Evolutionary conservation across 2,888 invertebrate species (phyloP), one percentile per base, ranked within the genome.

Genomic region (Chrysolina oricalcia): DNA sequence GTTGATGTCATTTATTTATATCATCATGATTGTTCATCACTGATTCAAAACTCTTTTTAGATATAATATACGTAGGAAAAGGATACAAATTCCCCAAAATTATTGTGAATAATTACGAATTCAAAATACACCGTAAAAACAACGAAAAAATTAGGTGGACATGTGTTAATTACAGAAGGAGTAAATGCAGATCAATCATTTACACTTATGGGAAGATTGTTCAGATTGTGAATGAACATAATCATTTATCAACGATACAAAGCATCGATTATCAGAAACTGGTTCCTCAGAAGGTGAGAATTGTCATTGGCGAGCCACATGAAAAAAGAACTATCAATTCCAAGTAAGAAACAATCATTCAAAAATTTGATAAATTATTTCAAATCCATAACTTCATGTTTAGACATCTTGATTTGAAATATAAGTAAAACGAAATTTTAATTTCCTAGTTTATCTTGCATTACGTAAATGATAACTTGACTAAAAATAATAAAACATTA

Each of bases 21-120:
- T 27, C 27, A 5, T 3, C 27, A 27, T 5, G 27, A 27, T 27
- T 27, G 27, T 27, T 3, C 2, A 1, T 43, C 13, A 43, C 2
- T 43, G 13, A 23, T 21, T 53, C 40, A 56, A 13, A 50, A 43
- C 46, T 48, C 11, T 70, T 81, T 81, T 79, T 75, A 82, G 82
- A 72, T 59, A 65, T 75, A 4, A 81, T 84, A 27, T 84, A 83
- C 77, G 73, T 85, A 46, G 76, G 79, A 40, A 78, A 76, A 72
- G 83, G 82, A 48, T 77, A 80, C 46, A 85, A 83, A 72, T 78
- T 83, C 56, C 83, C 83, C 19, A 82, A 78, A 74, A 75, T 84
- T 6, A 75, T 84, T 15, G 66, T 83, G 19, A 81, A 84, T 41
- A 74, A 79, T 5, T 76, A 81, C 62, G 81, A 81, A 59, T 83